Evolutionary conservation across 2,888 invertebrate species (phyloP).

Genomic region (Xestia ashworthii): DNA sequence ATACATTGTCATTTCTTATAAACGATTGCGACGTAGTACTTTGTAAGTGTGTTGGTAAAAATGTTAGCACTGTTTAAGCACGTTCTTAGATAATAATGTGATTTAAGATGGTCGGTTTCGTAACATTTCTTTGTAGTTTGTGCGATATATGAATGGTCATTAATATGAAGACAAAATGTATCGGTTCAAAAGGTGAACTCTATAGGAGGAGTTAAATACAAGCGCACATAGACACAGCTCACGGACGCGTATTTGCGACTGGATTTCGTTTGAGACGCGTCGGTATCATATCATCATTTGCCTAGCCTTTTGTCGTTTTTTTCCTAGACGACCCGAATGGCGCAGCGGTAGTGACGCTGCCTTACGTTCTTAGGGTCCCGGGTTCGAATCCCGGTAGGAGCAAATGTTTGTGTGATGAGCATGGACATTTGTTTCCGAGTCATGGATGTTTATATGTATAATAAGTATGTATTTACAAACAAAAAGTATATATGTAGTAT

Average conservation of each 20-base stretch:
- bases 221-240: background rate
- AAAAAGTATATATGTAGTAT: no score
- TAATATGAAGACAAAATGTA: background rate
- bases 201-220: background rate
- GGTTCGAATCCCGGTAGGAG: no score
- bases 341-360: no score
- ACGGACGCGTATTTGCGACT: background rate
- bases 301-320: no score
- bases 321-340: no score
- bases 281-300: background rate
- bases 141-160: background rate
- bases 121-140: conserved; percentile 2
- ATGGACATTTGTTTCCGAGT: no score
- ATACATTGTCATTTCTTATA: background rate
- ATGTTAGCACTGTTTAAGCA: conserved; percentile 32
- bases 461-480: no score
- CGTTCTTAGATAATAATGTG: conserved; percentile 34
- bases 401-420: no score
- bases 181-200: background rate
- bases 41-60: conserved; percentile 24
- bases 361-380: no score
- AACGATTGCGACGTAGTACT: conserved; percentile 7
- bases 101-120: conserved; percentile 29
- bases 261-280: background rate
- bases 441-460: no score